Percentiles rank a stretch among this genome's conserved stretches.
phyloP scores from a whole-genome alignment of 1,140 invertebrate species.

The Diuraphis noxia region DNA sequence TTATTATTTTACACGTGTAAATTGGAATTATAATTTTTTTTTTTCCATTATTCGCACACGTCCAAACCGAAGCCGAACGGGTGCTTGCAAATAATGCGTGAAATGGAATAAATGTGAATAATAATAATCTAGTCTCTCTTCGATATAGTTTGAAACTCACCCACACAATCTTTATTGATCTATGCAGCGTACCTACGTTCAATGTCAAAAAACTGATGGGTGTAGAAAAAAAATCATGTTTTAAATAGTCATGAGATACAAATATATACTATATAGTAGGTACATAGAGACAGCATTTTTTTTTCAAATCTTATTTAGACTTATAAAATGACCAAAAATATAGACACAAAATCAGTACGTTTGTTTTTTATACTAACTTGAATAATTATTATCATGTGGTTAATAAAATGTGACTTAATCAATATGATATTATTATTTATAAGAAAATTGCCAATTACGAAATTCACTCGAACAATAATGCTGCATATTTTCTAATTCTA shows the following conservation, averaged over 20 bases:
- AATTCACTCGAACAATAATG: not conserved
- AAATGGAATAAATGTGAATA: not conserved
- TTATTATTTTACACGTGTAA: not conserved
- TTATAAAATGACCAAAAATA: too few relatives aligned
- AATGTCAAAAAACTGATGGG: not conserved
- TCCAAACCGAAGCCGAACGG: not conserved
- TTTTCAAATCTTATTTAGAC: not conserved
- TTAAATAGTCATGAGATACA: not conserved
- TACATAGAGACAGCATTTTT: not conserved
- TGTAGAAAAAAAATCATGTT: not conserved
- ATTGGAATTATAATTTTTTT: not conserved
- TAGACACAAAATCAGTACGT: too few relatives aligned
- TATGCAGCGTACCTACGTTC: not conserved
- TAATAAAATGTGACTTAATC: not conserved
- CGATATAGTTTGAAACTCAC: not conserved
- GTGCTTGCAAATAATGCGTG: not conserved
- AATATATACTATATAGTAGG: not conserved
- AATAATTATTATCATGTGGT: too few relatives aligned
- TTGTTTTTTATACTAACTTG: too few relatives aligned
- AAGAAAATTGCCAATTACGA: not conserved
- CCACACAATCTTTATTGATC: not conserved
- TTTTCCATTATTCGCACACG: not conserved
- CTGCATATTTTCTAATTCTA: not conserved
- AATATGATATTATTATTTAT: not conserved
- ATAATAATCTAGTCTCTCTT: not conserved